Evolutionary conservation across 2,888 invertebrate genomes (phyloP), one percentile per base, ranked within the genome.

Genomic region (Himalopsyche kuldschensis): DNA sequence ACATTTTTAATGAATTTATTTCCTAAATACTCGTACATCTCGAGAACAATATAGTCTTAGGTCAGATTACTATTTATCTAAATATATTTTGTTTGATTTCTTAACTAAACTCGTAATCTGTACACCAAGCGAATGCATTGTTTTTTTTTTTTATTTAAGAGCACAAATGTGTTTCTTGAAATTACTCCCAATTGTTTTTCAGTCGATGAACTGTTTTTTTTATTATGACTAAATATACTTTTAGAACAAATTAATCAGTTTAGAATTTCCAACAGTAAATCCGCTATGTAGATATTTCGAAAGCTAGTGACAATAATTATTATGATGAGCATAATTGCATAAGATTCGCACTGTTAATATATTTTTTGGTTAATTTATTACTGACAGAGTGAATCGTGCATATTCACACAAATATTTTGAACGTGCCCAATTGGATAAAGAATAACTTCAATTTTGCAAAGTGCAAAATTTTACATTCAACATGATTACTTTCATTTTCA

Each of bases 61-160:
- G 69, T 69, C 69, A 69, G 69, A 69, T 69, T 69, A 69, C 69
- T 69, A 69, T 69, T 69, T 69, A 69, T 69, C 69, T 69, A 69
- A 69, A 69, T 69, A 69, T 69, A 69, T 69, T 69, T 69, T 69
- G 69, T 69, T 69, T 69, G 24, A 69, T 69, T 69, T 69, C 69
- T 69, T 69, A 69, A 69, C 20, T 69, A 27, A 30, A 69, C 30
- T 69, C 30, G 69, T 69, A 69, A 69, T 69, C 69, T 69, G 69
- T 69, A 69, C 69, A 69, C 69, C 69, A 69, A 69, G 69, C 69
- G 69, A 69, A 69, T 69, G 69, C 69, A 69, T 69, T 69, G 24
- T 24, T 63, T 11, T 41, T 41, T 41, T n/a, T 41, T 41, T 69
- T 69, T 27, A 69, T 3, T 30, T 69, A 69, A 69, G 69, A 69